A percentile compares a stretch with the other conserved stretches of the same genome.
These are phyloP conservation scores for Elachura formosa DNA, from an alignment of 2,113 vertebrate species.

Conservation along the genomic window DNA sequence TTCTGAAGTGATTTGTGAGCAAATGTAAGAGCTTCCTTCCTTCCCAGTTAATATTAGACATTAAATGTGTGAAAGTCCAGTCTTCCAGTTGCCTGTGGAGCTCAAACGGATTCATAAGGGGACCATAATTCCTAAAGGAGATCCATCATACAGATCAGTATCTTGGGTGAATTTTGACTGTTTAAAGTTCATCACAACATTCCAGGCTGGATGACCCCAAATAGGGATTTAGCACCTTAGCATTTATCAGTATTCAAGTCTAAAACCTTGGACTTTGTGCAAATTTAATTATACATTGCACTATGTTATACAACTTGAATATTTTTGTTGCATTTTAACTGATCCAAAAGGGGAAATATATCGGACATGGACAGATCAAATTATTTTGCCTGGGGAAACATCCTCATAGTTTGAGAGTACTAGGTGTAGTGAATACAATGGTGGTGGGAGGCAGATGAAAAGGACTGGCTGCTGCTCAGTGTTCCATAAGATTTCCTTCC, in stretches of 20 bases:
- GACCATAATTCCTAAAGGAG: not conserved
- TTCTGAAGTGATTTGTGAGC: not conserved
- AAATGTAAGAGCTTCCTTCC: not conserved
- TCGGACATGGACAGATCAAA: not conserved
- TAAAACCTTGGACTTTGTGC: not conserved
- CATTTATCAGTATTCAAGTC: not conserved
- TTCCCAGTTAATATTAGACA: not conserved
- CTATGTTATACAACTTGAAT: not conserved
- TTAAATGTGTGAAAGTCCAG: not conserved
- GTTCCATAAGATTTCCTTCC: not conserved
- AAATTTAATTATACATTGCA: not conserved
- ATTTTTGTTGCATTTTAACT: not conserved
- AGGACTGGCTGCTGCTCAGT: not conserved
- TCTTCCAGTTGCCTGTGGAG: not conserved
- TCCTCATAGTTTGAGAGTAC: not conserved
- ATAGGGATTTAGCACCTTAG: not conserved
- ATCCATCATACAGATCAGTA: not conserved
- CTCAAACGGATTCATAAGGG: not conserved
- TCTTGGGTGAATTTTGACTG: not conserved
- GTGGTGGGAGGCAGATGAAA: not conserved
- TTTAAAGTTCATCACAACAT: not conserved
- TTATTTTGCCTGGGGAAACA: not conserved
- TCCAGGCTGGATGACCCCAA: not conserved
- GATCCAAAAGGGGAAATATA: not conserved
- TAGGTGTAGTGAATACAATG: accelerated